A percentile compares a stretch with the other conserved stretches of the same genome.
phyloP scores from a whole-genome alignment of 2,888 invertebrate species.

The Graphium colonna region DNA sequence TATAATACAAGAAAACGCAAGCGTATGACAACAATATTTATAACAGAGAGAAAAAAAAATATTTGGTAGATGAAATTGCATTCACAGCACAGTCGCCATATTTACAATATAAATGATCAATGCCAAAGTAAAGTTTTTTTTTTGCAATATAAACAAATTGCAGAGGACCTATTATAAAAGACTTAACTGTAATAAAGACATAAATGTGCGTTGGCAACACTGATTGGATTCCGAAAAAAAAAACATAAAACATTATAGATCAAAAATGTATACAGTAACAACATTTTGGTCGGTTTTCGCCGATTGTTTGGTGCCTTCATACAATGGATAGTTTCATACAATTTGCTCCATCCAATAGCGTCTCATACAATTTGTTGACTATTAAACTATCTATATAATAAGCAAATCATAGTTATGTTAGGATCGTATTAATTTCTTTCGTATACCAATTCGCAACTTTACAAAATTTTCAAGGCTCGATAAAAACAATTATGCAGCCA shows the following conservation, averaged over 20 bases:
- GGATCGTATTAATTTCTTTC: neutral
- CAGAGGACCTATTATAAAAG: neutral
- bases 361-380: constrained; percentile 21
- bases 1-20: neutral
- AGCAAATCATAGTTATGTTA: constrained; percentile 23
- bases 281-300: neutral
- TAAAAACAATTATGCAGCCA: neutral
- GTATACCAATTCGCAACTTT: constrained; percentile 11
- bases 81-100: neutral
- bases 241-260: neutral
- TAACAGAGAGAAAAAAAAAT: constrained; percentile 2
- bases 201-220: constrained; percentile 17
- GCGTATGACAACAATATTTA: too few relatives aligned
- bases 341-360: neutral
- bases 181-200: neutral
- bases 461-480: neutral
- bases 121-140: too few relatives aligned
- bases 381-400: constrained; percentile 20
- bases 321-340: neutral
- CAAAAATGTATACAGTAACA: neutral
- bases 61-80: constrained; percentile 6
- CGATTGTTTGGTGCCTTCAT: neutral
- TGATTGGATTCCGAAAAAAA: too few relatives aligned
- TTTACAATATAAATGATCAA: constrained; percentile 9
- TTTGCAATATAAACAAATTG: too few relatives aligned